Evolutionary conservation across 2,888 invertebrate species (phyloP), one percentile per base, ranked within the genome.

Genomic region (Masnerella sp.): DNA sequence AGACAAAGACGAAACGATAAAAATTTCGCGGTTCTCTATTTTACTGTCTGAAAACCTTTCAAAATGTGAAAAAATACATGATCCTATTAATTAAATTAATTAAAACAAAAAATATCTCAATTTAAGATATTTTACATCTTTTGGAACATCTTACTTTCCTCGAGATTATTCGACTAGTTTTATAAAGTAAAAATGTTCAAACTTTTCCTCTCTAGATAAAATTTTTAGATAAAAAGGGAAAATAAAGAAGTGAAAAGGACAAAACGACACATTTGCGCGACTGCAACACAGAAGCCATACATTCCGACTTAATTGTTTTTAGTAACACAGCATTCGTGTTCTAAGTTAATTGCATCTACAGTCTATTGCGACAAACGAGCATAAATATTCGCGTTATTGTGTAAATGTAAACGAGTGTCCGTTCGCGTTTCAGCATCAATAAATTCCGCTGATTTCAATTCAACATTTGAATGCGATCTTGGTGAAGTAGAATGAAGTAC

Each of bases 321-420:
- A 61, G 38, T 58, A 25, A 45, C 36, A 25, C 22, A 45, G 36
- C 38, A 59, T 28, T 20, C 18, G 38, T 5, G 45, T n/a, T n/a
- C n/a, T n/a, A n/a, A n/a, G n/a, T n/a, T n/a, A 32, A 22, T 3
- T 7, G 20, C 22, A 47, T 8, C 42, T 51, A 15, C 38, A 62
- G 42, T 25, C 34, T 4, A 34, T 51, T 25, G 42, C 22, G 43
- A 34, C 42, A 51, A 51, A 49, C 22, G 20, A 11, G 12, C 58
- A 59, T 59, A 45, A 59, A 45, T 45, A 49, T 14, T 49, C 30
- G 14, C 42, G 9, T 61, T 49, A 17, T 51, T 51, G 30, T 51
- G 42, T 51, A 51, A 47, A 61, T 47, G 17, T 25, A 59, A 59
- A 59, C 30, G 18, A 20, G 54, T 42, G 32, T 42, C 18, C 18